Conservation (phyloP, 2,797 vertebrate species). For the Poliocrania exsul region DNA sequence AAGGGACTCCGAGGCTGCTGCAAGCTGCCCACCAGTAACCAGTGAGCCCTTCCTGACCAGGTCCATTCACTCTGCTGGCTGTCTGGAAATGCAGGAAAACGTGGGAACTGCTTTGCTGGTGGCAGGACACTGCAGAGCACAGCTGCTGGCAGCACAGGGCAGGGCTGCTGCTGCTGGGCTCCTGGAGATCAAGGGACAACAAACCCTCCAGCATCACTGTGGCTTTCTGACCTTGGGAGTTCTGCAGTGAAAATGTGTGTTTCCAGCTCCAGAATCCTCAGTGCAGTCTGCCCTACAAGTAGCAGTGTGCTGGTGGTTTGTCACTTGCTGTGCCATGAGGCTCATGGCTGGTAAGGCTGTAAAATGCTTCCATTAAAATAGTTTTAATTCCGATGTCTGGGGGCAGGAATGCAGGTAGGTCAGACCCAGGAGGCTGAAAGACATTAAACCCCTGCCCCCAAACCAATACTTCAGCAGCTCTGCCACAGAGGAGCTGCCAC, state of each 20-base stretch:
- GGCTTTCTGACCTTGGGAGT: neutral
- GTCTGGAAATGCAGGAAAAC: neutral
- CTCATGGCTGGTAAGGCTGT: fast-evolving
- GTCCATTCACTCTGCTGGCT: neutral
- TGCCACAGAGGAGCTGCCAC: neutral
- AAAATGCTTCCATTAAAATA: neutral
- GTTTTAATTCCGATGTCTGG: neutral
- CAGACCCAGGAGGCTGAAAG: neutral
- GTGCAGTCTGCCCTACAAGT: neutral
- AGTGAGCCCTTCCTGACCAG: neutral
- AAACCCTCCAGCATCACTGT: neutral
- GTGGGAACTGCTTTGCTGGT: neutral
- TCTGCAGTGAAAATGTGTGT: neutral
- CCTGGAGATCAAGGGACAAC: neutral
- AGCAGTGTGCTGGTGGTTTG: neutral
- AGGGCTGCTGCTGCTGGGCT: neutral
- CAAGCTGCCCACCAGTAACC: neutral
- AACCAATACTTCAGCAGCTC: neutral
- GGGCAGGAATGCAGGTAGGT: neutral
- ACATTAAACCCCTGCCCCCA: neutral
- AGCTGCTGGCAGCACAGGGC: neutral
- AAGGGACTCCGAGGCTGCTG: fast-evolving
- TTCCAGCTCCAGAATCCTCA: neutral
- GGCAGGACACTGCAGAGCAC: neutral
- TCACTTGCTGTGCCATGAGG: fast-evolving